A percentile compares a stretch with the other conserved stretches of the same genome.
Conservation (phyloP, 2,888 invertebrate species). For the Diabrotica balteata region DNA sequence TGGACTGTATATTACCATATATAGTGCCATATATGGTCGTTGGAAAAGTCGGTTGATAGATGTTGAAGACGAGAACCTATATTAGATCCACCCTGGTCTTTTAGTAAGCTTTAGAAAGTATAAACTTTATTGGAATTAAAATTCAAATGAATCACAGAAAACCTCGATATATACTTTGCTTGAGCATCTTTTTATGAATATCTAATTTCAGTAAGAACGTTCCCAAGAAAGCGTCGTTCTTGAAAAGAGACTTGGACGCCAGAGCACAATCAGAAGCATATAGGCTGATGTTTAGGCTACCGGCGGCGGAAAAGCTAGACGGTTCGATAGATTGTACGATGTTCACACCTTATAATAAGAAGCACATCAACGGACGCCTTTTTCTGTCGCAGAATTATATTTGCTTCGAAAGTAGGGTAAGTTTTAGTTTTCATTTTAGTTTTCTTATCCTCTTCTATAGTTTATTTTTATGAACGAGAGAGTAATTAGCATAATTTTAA, state of each 20-base stretch:
- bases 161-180: too few species aligned
- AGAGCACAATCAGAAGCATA: slow-evolving; percentile 93
- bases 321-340: slow-evolving; percentile 90
- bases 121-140: too few species aligned
- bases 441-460: too few species aligned
- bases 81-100: too few species aligned
- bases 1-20: too few species aligned
- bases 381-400: slow-evolving; percentile 94
- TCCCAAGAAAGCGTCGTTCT: slow-evolving; percentile 87
- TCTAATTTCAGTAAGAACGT: slow-evolving; percentile 74
- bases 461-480: too few species aligned
- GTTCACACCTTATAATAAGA: slow-evolving; percentile 95
- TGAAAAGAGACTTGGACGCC: slow-evolving; percentile 95
- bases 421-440: slow-evolving; percentile 37
- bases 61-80: too few species aligned
- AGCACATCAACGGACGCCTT: slow-evolving; percentile 85
- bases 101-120: too few species aligned
- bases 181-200: neutral
- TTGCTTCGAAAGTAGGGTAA: slow-evolving; percentile 94
- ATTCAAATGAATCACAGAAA: too few species aligned
- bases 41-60: too few species aligned
- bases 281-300: slow-evolving; percentile 83
- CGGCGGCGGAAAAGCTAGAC: slow-evolving; percentile 90
- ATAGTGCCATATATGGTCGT: too few species aligned
- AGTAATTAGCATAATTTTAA: too few species aligned